Percentiles rank a stretch among this genome's conserved stretches.
These are phyloP conservation scores for Quiscalus mexicanus DNA, from an alignment of 2,113 vertebrate species.

Conservation along the genomic window DNA sequence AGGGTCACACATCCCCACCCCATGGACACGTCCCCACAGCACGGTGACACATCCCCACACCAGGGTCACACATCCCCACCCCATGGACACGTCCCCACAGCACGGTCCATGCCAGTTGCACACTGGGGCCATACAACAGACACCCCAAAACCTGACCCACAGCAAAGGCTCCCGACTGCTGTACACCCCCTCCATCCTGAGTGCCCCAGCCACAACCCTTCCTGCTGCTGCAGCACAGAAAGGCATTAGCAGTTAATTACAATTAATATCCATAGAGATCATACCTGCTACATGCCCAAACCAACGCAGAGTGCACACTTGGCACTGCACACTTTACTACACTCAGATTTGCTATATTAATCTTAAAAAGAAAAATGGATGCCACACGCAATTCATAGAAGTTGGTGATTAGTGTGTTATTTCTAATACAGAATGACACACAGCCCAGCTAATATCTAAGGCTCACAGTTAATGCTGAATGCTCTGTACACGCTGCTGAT, in stretches of 20 bases:
- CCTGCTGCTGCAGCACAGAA: fast-evolving
- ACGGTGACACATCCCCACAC: too few species aligned
- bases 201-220: fast-evolving
- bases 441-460: background rate
- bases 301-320: background rate
- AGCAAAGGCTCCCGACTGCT: background rate
- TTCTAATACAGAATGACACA: background rate
- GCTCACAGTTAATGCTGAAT: background rate
- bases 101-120: fast-evolving
- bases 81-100: background rate
- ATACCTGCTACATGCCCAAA: background rate
- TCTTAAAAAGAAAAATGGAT: background rate
- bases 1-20: too few species aligned
- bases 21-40: too few species aligned
- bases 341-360: background rate
- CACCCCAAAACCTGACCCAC: background rate
- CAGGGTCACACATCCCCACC: too few species aligned
- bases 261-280: fast-evolving
- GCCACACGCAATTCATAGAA: background rate
- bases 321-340: fast-evolving
- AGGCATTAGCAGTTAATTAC: background rate
- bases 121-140: fast-evolving
- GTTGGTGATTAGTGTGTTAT: background rate
- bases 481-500: background rate
- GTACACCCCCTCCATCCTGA: fast-evolving